Evolutionary conservation across 2,888 invertebrate genomes (phyloP).

Genomic region (Agriopis aurantiaria): DNA sequence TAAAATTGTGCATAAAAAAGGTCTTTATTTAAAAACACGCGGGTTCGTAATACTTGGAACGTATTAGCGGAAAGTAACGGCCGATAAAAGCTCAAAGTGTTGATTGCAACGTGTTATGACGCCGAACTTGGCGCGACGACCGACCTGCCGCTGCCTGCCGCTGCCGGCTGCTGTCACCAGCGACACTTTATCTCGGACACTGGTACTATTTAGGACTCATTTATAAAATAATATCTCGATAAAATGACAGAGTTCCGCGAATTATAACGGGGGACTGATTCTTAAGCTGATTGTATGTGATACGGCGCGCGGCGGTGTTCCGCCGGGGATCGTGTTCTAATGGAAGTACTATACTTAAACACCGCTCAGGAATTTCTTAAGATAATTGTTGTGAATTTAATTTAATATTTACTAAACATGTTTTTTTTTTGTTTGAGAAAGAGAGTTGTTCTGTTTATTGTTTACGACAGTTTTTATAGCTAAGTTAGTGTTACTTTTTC

Average conservation of each 20-base stretch:
- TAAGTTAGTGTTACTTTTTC: no score
- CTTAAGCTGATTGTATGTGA: conserved; percentile 10
- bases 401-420: neutral
- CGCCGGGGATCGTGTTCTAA: neutral
- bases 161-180: neutral
- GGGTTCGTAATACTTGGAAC: neutral
- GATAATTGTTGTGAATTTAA: neutral
- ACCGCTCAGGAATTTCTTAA: neutral
- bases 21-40: no score
- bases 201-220: conserved; percentile 6
- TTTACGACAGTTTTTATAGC: no score
- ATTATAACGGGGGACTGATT: conserved; percentile 1
- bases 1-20: no score
- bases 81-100: conserved; percentile 14
- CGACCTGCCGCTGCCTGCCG: no score
- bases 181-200: conserved; percentile 9
- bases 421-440: neutral
- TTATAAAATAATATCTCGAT: conserved; percentile 11
- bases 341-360: no score
- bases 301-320: neutral
- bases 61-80: neutral
- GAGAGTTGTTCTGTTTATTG: neutral
- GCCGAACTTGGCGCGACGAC: conserved; percentile 5
- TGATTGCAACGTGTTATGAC: neutral
- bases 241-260: neutral